phyloP scores from a whole-genome alignment of 2,797 vertebrate species.

The Peromyscus aztecus region DNA sequence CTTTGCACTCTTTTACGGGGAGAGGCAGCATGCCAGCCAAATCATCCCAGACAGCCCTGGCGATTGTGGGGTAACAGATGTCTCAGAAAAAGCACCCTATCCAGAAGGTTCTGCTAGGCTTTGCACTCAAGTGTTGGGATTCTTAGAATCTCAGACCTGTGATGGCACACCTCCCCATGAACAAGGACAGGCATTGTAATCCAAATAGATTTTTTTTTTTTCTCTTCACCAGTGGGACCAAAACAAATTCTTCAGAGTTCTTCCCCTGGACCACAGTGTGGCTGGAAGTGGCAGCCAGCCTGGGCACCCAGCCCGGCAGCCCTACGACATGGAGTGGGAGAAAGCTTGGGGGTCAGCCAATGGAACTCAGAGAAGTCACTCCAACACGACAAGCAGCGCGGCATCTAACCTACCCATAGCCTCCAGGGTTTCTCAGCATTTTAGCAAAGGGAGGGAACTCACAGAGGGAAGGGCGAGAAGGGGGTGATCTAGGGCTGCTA shows the following conservation, averaged over 20 bases:
- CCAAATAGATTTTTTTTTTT: neutral
- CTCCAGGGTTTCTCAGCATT: neutral
- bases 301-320: slow-evolving; percentile 48
- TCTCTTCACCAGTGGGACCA: neutral
- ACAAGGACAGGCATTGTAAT: neutral
- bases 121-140: neutral
- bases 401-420: neutral
- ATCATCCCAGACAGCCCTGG: slow-evolving; percentile 60
- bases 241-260: slow-evolving; percentile 55
- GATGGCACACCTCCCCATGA: neutral
- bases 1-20: slow-evolving; percentile 64
- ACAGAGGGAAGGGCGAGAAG: neutral
- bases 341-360: slow-evolving; percentile 65
- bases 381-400: neutral
- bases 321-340: neutral
- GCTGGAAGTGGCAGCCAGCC: slow-evolving; percentile 49
- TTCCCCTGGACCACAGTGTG: slow-evolving; percentile 56
- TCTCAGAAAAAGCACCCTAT: slow-evolving; percentile 40
- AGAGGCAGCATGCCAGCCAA: slow-evolving; percentile 68
- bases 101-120: slow-evolving; percentile 46
- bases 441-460: neutral
- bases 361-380: slow-evolving; percentile 46
- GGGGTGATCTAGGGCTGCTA: neutral
- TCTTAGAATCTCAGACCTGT: slow-evolving; percentile 42
- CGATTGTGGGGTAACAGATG: slow-evolving; percentile 67